These are phyloP conservation scores for Hiodon alosoides DNA, from an alignment of 2,113 vertebrate genomes.

Conservation along the genomic window DNA sequence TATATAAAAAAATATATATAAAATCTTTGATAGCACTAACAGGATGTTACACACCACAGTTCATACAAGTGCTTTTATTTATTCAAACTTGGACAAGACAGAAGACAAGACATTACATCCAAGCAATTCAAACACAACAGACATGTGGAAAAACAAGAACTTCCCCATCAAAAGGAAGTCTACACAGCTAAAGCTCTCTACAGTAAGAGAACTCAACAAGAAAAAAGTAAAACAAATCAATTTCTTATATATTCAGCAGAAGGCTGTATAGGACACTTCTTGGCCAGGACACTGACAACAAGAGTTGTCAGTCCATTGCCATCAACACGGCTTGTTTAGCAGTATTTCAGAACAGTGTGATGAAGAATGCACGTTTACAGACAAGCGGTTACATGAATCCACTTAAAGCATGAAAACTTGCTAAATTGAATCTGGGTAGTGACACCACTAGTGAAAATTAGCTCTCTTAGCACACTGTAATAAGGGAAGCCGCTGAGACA, in stretches of 20 bases:
- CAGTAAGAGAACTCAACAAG: not conserved
- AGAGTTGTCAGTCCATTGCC: not conserved
- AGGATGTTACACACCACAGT: not conserved
- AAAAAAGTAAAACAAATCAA: slow-evolving; percentile 11
- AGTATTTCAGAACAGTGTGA: not conserved
- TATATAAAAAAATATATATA: no score
- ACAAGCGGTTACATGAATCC: slow-evolving; percentile 14
- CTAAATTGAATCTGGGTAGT: not conserved
- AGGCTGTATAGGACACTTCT: slow-evolving; percentile 13
- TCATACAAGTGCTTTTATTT: slow-evolving; percentile 64
- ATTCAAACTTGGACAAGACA: slow-evolving; percentile 53
- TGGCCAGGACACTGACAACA: slow-evolving; percentile 12
- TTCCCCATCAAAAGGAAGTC: slow-evolving; percentile 14
- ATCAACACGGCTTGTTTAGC: not conserved
- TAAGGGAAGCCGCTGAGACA: slow-evolving; percentile 12
- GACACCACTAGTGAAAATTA: not conserved
- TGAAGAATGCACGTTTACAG: not conserved
- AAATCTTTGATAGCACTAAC: not conserved
- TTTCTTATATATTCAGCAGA: slow-evolving; percentile 14
- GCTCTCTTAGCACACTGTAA: not conserved
- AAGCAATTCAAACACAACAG: slow-evolving; percentile 49
- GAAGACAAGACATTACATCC: slow-evolving; percentile 37
- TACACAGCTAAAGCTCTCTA: slow-evolving; percentile 16
- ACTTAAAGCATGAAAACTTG: slow-evolving; percentile 13
- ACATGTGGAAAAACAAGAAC: slow-evolving; percentile 28